Evolutionary conservation across 2,888 invertebrate species (phyloP).

Genomic region (Entomobrya proxima): DNA sequence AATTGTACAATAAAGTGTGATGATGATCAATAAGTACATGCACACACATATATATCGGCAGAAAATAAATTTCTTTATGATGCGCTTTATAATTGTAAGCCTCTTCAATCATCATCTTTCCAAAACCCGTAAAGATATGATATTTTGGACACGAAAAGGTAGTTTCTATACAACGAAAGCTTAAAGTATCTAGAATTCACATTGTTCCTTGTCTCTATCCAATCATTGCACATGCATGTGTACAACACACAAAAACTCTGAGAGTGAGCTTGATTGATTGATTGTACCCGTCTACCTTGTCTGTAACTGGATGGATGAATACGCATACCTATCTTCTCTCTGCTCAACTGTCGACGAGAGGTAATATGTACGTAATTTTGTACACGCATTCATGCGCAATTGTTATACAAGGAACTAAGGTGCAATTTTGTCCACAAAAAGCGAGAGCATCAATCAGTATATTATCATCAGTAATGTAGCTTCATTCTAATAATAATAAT

Average conservation of each 20-base stretch:
- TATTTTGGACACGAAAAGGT: background rate
- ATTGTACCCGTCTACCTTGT: slow-evolving; percentile 34
- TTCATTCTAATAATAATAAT: slow-evolving; percentile 10
- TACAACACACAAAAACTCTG: background rate
- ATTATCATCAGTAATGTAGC: slow-evolving; percentile 27
- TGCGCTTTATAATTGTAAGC: too few species aligned
- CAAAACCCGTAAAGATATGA: too few species aligned
- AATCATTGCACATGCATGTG: background rate
- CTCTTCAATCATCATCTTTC: too few species aligned
- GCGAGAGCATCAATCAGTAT: slow-evolving; percentile 46
- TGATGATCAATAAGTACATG: too few species aligned
- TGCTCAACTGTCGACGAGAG: slow-evolving; percentile 1
- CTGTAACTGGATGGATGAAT: slow-evolving; percentile 21
- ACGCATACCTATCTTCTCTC: background rate
- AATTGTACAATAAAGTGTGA: too few species aligned
- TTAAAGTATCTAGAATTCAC: background rate
- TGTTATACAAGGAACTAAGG: slow-evolving; percentile 45
- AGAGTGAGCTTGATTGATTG: slow-evolving; percentile 51
- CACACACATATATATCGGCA: too few species aligned
- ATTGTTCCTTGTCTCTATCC: slow-evolving; percentile 6
- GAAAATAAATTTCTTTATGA: too few species aligned
- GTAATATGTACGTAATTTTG: slow-evolving; percentile 52
- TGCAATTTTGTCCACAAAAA: slow-evolving; percentile 47
- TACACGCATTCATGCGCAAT: slow-evolving; percentile 48
- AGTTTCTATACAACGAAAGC: background rate